phyloP scores from a whole-genome alignment of 2,113 vertebrate species.

The Pyxicephalus adspersus region DNA sequence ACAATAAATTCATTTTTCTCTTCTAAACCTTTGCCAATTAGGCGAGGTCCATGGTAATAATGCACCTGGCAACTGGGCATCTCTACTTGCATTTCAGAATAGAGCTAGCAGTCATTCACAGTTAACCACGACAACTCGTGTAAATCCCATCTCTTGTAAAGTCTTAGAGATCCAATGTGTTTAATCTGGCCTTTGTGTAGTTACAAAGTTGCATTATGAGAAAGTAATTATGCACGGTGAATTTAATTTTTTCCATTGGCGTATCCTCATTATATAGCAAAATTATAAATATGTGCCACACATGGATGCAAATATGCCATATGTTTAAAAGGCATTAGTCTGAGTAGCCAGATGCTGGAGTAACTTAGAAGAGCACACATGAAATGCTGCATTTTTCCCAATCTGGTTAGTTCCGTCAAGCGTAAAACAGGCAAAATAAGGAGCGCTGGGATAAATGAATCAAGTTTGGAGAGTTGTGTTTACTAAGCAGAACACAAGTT shows the following conservation, averaged over 20 bases:
- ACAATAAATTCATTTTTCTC: too few species aligned
- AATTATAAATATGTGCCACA: slow-evolving; percentile 42
- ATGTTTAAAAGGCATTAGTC: slow-evolving; percentile 49
- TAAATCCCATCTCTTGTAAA: too few species aligned
- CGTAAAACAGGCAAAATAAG: neutral
- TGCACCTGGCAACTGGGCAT: too few species aligned
- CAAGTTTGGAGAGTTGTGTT: neutral
- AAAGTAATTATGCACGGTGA: neutral
- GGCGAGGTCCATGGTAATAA: too few species aligned
- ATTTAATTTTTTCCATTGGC: neutral
- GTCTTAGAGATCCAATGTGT: too few species aligned
- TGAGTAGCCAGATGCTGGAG: slow-evolving; percentile 40
- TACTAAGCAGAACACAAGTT: neutral
- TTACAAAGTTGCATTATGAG: too few species aligned
- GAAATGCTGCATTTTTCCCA: slow-evolving; percentile 44
- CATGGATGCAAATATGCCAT: slow-evolving; percentile 34
- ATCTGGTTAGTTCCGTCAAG: slow-evolving; percentile 41
- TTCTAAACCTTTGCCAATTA: too few species aligned
- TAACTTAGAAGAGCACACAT: slow-evolving; percentile 38
- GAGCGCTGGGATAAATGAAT: neutral
- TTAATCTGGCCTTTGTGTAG: too few species aligned
- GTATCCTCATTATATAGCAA: slow-evolving; percentile 12
- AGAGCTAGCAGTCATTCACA: too few species aligned
- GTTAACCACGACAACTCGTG: too few species aligned
- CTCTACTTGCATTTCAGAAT: too few species aligned